Evolutionary conservation across 2,888 invertebrate species (phyloP), one percentile per base, ranked within the genome.

Genomic region (Philereme transversata): DNA sequence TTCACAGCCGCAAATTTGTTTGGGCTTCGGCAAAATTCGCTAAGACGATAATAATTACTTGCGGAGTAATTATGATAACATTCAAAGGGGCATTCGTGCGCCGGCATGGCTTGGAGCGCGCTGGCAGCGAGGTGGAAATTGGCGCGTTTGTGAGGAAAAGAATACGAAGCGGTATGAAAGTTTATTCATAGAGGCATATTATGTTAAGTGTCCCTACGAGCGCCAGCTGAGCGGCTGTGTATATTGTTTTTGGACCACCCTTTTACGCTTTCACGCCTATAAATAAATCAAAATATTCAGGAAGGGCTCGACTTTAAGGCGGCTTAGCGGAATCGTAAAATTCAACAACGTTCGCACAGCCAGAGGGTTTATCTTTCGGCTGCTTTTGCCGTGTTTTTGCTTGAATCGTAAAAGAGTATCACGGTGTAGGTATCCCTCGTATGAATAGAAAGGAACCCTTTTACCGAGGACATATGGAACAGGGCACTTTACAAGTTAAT

Each of bases 281-380:
- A 92, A 92, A 92, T 92, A 92, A 92, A 92, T 92, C 91, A 92
- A 91, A 92, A 91, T 91, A 91, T 92, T 90, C 90, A 90, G 90
- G 87, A 89, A 90, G 88, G 90, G 90, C 89, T 82, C 87, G 89
- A 89, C 87, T 92, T 90, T 87, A 87, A 89, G 90, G 88, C 88
- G 90, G 91, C 91, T 92, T 92, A 91, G 88, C 84, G 82, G 88
- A 91, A 90, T 91, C 92, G 89, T 91, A 92, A 92, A 92, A 92
- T 90, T 90, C 90, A 90, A 90, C 90, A 90, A 83, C 90, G 86
- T 82, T 85, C 82, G 82, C 85, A 82, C 81, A 86, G 85, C 87
- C 77, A 78, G 73, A 60, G 80, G 89, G 87, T 90, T 90, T 90
- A 90, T 90, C 88, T 88, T 87, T 83, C 81, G 85, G 80, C 81